phyloP scores from a whole-genome alignment of 2,888 invertebrate species.

The Drosophila neonasuta region DNA sequence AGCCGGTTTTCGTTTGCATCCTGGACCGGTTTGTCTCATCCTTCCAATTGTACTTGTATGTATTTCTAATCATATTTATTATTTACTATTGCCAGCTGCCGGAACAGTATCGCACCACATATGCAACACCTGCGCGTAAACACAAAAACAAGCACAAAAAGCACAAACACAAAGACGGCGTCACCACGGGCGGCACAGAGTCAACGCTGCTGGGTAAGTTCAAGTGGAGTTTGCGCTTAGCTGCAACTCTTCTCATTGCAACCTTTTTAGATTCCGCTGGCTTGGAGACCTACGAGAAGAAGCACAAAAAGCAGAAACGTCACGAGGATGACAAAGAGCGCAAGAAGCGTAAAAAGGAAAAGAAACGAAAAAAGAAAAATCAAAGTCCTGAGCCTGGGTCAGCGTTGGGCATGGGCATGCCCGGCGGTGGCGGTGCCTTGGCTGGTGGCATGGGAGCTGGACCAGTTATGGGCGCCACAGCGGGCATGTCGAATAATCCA shows the following conservation, averaged over 20 bases:
- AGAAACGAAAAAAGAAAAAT: conserved; percentile 96
- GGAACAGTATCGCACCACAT: conserved; percentile 96
- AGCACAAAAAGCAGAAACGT: conserved; percentile 96
- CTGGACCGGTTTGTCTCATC: conserved; percentile 87
- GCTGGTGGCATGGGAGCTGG: conserved; percentile 49
- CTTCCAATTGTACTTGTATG: not conserved
- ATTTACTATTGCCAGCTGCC: conserved; percentile 86
- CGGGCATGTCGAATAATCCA: conserved; percentile 52
- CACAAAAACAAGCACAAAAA: conserved; percentile 98
- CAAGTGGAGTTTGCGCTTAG: not conserved
- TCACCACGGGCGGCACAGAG: conserved; percentile 87
- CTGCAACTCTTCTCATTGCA: not conserved
- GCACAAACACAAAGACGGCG: conserved; percentile 95
- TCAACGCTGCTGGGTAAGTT: conserved; percentile 86
- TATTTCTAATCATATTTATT: not conserved
- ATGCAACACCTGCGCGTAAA: conserved; percentile 94
- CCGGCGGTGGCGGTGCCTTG: conserved; percentile 48
- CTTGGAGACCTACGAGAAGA: conserved; percentile 95
- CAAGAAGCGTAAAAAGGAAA: conserved; percentile 96
- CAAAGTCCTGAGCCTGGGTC: conserved; percentile 90
- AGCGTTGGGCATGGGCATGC: conserved; percentile 49
- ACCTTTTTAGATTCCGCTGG: conserved; percentile 84
- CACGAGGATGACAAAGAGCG: conserved; percentile 97
- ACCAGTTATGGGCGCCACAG: conserved; percentile 44
- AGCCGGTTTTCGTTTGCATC: conserved; percentile 96